Conservation (phyloP, 2,888 invertebrate genomes). For the Trissoscelio sp. region DNA sequence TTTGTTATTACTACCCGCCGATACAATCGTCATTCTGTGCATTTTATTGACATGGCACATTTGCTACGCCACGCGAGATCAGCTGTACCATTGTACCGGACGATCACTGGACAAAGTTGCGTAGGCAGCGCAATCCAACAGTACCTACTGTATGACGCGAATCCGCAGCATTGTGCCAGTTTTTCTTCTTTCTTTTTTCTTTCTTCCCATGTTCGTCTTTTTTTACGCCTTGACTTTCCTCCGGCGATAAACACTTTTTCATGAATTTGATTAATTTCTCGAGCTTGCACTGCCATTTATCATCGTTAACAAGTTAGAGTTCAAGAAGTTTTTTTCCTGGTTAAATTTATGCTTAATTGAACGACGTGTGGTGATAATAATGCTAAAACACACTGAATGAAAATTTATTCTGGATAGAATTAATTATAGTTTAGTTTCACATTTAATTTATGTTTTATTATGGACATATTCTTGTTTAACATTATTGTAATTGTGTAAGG, state of each 20-base stretch:
- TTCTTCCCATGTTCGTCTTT: neutral
- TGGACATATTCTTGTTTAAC: too few species aligned
- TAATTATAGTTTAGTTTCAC: too few species aligned
- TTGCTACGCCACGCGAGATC: slow-evolving; percentile 33
- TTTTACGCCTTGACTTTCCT: neutral
- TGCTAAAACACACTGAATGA: neutral
- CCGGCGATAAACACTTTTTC: neutral
- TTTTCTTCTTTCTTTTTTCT: neutral
- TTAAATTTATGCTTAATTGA: slow-evolving; percentile 14
- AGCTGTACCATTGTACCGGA: slow-evolving; percentile 32
- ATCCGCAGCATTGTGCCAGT: neutral
- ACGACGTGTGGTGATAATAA: neutral
- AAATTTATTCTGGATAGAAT: too few species aligned
- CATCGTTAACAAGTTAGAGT: slow-evolving; percentile 1
- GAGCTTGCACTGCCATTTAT: neutral
- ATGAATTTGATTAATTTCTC: neutral
- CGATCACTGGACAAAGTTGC: slow-evolving; percentile 18
- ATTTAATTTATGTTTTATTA: too few species aligned
- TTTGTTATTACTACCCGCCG: slow-evolving; percentile 48
- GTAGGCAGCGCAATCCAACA: slow-evolving; percentile 24
- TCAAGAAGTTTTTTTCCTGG: neutral
- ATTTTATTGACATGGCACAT: slow-evolving; percentile 43
- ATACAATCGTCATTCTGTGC: slow-evolving; percentile 52
- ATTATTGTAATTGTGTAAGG: too few species aligned
- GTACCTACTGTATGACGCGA: neutral